Percentiles rank a stretch among this genome's conserved stretches.
Evolutionary conservation across 2,797 vertebrate genomes (phyloP).

Genomic region (Acrocephalus scirpaceus): DNA sequence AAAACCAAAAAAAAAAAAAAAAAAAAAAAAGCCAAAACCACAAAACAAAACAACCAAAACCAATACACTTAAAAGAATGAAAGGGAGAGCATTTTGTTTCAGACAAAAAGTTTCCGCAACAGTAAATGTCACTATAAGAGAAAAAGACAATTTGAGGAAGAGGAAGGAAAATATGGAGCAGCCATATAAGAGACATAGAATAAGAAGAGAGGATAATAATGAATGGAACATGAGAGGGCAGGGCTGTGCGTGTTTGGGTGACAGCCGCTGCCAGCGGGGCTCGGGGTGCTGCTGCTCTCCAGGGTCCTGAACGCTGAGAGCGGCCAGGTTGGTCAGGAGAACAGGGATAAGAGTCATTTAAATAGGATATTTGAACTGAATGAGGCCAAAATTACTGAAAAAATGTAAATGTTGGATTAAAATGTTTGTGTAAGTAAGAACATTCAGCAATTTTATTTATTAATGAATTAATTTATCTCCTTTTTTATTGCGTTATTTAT

Average conservation of each 20-base stretch:
- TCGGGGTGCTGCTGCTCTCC: constrained; percentile 29
- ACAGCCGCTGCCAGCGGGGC: background rate
- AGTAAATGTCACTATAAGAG: background rate
- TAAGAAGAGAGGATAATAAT: fast-evolving
- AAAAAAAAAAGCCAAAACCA: too few relatives aligned
- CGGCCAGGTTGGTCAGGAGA: fast-evolving
- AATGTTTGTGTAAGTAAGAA: fast-evolving
- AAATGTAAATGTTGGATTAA: background rate
- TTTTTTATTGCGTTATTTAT: background rate
- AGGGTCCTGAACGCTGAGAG: background rate
- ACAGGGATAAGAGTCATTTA: fast-evolving
- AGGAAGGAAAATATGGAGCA: too few relatives aligned
- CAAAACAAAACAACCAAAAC: background rate
- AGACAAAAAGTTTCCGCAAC: background rate
- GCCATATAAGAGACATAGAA: fast-evolving
- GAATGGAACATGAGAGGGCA: fast-evolving
- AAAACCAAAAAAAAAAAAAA: too few relatives aligned
- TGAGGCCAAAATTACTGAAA: fast-evolving
- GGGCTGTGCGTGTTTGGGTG: fast-evolving
- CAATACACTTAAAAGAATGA: background rate
- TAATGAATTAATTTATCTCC: fast-evolving
- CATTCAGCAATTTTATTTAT: fast-evolving
- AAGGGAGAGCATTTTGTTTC: background rate
- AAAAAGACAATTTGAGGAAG: background rate
- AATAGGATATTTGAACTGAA: background rate